Base-by-base conservation (phyloP, 2,888 invertebrate genomes). In the Euclidia mi region DNA sequence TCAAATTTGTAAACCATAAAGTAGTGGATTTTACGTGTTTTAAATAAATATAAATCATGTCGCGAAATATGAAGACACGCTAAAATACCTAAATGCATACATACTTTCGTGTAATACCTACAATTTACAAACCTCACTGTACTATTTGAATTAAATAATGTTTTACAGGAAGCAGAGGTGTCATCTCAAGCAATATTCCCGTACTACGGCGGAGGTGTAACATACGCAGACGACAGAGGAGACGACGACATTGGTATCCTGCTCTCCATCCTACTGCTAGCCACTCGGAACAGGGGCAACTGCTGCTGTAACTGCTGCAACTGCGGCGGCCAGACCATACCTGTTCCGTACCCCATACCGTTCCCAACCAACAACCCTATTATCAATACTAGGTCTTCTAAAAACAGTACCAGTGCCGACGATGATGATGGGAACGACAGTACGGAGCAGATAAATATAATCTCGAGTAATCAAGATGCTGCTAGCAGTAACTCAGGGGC, bases 311-410 rank as follows among this genome's bases (percentile, higher is more conserved):
- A 85, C 18, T 81, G 81, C 50, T 79, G 81, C 50, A 76, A 71
- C 43, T 79, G 81, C 43, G 61, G 78, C 6, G 71, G 69, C 12
- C 66, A 65, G 38, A 84, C 70, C 15, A 76, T 89, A 7, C 89
- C 88, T 0, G 76, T 90, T 29, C 90, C 91, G 0, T 89, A 80
- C 43, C 90, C 90, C 0, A 86, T 90, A 52, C 83, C 89, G 0
- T 68, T 88, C 12, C 87, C 89, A 0, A 88, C 80, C 0, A 88
- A 84, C 46, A 86, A 76, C 42, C 78, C 87, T 0, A 65, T 89
- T n/a, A 82, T 89, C 6, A 74, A 49, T 3, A 9, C 17, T 0
- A 41, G 43, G 2, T 31, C 41, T 25, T 56, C 34, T 38, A 48
- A 50, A 12, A 60, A 58, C 20, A 3, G 20, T 17, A n/a, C n/a